Conservation (phyloP, 2,113 vertebrate genomes). For the Stictonetta naevosa region DNA sequence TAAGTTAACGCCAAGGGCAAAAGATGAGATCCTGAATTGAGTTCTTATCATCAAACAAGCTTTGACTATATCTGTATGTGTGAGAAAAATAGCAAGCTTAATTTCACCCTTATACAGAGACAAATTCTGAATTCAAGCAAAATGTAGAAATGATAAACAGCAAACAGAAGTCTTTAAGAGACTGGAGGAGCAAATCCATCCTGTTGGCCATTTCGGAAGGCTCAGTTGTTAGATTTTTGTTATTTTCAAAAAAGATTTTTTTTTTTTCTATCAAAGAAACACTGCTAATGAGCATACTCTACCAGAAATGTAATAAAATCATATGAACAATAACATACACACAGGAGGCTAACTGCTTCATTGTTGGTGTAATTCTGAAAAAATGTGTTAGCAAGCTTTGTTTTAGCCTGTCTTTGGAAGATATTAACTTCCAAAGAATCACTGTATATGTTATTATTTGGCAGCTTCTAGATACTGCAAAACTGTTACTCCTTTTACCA, state of each 20-base stretch:
- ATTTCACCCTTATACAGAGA: constrained; percentile 27
- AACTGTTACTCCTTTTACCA: not conserved
- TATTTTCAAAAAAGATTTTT: not conserved
- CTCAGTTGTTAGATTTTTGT: constrained; percentile 26
- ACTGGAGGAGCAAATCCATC: not conserved
- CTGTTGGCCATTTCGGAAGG: not conserved
- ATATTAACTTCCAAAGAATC: constrained; percentile 9
- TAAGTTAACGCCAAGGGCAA: constrained; percentile 54
- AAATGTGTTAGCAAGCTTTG: not conserved
- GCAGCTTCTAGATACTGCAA: not conserved
- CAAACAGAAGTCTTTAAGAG: constrained; percentile 21
- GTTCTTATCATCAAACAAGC: constrained; percentile 41
- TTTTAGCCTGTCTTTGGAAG: constrained; percentile 50
- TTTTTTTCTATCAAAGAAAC: constrained; percentile 6
- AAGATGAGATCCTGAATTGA: constrained; percentile 5
- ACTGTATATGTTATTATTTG: not conserved
- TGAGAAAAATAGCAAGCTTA: constrained; percentile 44
- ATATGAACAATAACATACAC: not conserved
- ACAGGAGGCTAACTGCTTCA: constrained; percentile 38
- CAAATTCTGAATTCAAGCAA: constrained; percentile 25
- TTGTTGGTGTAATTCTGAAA: constrained; percentile 36
- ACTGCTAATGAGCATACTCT: not conserved
- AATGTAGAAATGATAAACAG: not conserved
- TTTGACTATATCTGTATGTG: constrained; percentile 19
- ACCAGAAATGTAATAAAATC: constrained; percentile 54